Conservation (phyloP, 2,797 vertebrate species). For the Enteromius mattozi region DNA sequence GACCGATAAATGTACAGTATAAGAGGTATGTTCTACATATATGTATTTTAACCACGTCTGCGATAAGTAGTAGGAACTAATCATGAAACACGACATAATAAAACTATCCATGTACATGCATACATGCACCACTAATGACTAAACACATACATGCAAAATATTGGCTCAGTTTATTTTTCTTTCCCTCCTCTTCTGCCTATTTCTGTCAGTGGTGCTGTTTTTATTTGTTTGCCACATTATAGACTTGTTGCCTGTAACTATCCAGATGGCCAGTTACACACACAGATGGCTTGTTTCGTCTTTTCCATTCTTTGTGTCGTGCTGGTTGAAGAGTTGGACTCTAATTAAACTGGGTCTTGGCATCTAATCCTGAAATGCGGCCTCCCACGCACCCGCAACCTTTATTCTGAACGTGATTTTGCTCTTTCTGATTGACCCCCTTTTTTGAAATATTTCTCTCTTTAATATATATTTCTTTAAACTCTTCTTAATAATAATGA, state of each 20-base stretch:
- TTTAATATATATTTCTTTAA: not conserved
- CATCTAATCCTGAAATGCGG: slow-evolving; percentile 16
- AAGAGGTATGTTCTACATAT: not conserved
- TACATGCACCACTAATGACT: not conserved
- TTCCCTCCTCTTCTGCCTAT: slow-evolving; percentile 8
- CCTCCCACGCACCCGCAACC: slow-evolving; percentile 21
- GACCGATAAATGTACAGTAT: not conserved
- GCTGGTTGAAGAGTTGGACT: slow-evolving; percentile 52
- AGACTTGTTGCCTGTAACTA: slow-evolving; percentile 47
- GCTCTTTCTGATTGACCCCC: not conserved
- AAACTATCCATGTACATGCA: not conserved
- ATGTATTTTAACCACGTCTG: not conserved
- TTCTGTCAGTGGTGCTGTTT: slow-evolving; percentile 26
- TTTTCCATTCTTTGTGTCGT: slow-evolving; percentile 48
- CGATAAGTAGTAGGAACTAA: not conserved
- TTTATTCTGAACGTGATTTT: slow-evolving; percentile 10
- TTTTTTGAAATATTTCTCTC: slow-evolving; percentile 10
- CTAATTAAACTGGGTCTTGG: slow-evolving; percentile 49
- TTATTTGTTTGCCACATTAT: slow-evolving; percentile 56
- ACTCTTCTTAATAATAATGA: not conserved
- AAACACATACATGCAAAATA: not conserved
- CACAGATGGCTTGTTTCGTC: slow-evolving; percentile 59
- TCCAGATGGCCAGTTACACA: slow-evolving; percentile 61
- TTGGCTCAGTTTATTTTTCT: slow-evolving; percentile 11
- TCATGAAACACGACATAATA: not conserved